Evolutionary conservation across 2,113 vertebrate genomes (phyloP).

Genomic region (Gymnogyps californianus): DNA sequence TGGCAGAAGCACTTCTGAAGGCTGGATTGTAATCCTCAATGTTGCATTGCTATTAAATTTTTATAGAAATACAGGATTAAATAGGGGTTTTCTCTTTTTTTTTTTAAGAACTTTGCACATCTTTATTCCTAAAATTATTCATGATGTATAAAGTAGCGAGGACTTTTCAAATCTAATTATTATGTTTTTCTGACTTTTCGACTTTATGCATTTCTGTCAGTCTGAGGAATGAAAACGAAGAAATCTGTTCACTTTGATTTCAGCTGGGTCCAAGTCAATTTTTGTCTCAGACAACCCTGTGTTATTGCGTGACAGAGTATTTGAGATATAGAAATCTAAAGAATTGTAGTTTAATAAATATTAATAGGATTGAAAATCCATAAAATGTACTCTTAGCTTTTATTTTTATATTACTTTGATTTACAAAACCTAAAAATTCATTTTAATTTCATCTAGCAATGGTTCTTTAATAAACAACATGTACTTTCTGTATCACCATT

Average conservation of each 20-base stretch:
- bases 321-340: neutral
- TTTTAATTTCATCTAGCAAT: neutral
- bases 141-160: neutral
- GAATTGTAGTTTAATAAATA: neutral
- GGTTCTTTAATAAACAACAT: neutral
- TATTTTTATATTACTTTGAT: neutral
- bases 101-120: neutral
- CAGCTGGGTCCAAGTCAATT: neutral
- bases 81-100: fast-evolving
- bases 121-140: neutral
- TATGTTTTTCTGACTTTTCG: neutral
- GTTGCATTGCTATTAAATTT: neutral
- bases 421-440: neutral
- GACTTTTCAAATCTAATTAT: neutral
- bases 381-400: neutral
- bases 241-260: neutral
- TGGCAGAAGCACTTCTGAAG: neutral
- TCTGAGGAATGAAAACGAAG: neutral
- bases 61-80: slow-evolving; percentile 1
- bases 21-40: neutral
- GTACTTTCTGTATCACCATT: neutral
- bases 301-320: neutral
- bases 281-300: neutral
- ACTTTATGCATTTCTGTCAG: neutral
- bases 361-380: slow-evolving; percentile 5